Percentiles rank a stretch among this genome's conserved stretches.
Evolutionary conservation across 2,113 vertebrate genomes (phyloP).

Genomic region (Myrmecobius fasciatus): DNA sequence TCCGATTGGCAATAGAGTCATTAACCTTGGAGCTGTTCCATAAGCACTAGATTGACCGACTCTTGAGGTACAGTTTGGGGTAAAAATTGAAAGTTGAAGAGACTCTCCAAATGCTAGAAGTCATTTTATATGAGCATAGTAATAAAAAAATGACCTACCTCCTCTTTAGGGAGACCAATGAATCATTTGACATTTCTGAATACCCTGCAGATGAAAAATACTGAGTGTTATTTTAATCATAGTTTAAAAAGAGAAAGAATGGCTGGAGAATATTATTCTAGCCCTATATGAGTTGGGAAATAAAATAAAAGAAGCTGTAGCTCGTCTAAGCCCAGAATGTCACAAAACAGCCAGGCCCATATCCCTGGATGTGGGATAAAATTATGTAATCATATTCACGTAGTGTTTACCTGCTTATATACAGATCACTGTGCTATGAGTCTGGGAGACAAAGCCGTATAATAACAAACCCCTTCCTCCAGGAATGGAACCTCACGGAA

Average conservation of each 20-base stretch:
- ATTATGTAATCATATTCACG: background rate
- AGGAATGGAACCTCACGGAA: background rate
- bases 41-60: background rate
- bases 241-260: background rate
- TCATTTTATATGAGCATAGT: background rate
- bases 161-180: background rate
- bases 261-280: background rate
- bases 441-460: background rate
- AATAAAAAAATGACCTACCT: background rate
- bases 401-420: background rate
- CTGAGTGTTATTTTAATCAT: constrained; percentile 29
- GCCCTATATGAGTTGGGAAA: background rate
- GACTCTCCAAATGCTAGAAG: constrained; percentile 9
- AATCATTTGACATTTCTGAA: constrained; percentile 34
- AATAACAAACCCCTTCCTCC: background rate
- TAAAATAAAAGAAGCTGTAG: background rate
- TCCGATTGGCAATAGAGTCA: background rate
- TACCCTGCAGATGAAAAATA: constrained; percentile 36
- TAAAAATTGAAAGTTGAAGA: constrained; percentile 9
- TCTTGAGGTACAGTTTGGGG: constrained; percentile 5
- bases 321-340: background rate
- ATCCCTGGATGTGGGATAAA: background rate
- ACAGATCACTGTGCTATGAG: background rate
- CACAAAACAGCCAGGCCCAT: background rate
- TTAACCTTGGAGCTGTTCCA: background rate